These are phyloP conservation scores for Linepithema humile DNA, from an alignment of 1,140 invertebrate species.

Conservation along the genomic window DNA sequence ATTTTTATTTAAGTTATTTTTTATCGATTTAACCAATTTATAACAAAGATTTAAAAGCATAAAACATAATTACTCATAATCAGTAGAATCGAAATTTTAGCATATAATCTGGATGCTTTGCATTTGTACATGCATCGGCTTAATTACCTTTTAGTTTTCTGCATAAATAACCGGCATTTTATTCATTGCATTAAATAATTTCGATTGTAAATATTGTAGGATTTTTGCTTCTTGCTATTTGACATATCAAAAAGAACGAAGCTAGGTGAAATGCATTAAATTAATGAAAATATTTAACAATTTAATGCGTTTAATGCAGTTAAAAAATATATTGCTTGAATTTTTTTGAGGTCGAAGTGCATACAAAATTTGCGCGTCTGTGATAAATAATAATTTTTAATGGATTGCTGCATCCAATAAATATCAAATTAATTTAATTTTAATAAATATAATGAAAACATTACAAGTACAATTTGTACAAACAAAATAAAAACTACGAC, in stretches of 20 bases:
- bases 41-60: background rate
- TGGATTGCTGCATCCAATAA: background rate
- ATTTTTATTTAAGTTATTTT: background rate
- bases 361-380: too few species aligned
- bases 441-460: background rate
- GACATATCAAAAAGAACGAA: background rate
- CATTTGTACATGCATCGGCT: background rate
- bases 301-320: background rate
- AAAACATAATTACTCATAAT: background rate
- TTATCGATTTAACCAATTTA: background rate
- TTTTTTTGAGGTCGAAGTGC: background rate
- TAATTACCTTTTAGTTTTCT: background rate
- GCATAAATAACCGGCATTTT: background rate
- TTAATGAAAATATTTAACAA: background rate
- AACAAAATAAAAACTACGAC: background rate
- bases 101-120: background rate
- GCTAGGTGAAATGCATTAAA: background rate
- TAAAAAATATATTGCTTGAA: background rate
- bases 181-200: background rate
- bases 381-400: background rate
- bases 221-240: background rate
- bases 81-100: background rate
- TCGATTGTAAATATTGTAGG: background rate
- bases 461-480: background rate
- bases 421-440: background rate